Evolutionary conservation across 2,888 invertebrate species (phyloP).

Genomic region (Dryobota labecula): DNA sequence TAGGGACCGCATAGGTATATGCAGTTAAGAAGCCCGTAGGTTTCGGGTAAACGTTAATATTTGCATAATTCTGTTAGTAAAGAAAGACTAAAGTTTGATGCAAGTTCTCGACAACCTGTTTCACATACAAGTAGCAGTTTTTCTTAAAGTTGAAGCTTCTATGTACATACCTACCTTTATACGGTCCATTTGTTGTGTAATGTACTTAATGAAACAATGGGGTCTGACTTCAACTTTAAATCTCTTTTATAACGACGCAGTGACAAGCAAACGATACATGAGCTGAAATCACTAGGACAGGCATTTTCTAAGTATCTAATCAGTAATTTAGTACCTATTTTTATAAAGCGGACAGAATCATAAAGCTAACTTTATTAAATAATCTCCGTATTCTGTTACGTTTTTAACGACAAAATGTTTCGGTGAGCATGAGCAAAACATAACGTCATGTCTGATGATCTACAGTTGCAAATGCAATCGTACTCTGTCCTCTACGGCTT

Average conservation of each 20-base stretch:
- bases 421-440: slow-evolving; percentile 1
- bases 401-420: not conserved
- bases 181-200: no score
- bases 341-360: no score
- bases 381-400: not conserved
- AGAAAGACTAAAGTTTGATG: slow-evolving; percentile 33
- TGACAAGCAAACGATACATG: not conserved
- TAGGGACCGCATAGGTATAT: no score
- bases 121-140: slow-evolving; percentile 28
- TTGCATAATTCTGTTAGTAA: slow-evolving; percentile 39
- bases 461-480: slow-evolving; percentile 19
- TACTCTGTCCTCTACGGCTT: slow-evolving; percentile 4
- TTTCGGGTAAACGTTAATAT: slow-evolving; percentile 52
- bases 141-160: slow-evolving; percentile 10
- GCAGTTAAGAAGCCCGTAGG: slow-evolving; percentile 20
- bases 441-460: not conserved
- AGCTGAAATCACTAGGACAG: not conserved
- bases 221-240: not conserved
- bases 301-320: not conserved
- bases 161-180: not conserved
- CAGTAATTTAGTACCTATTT: not conserved
- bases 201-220: not conserved
- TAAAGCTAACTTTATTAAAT: not conserved
- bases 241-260: not conserved
- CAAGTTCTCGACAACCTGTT: slow-evolving; percentile 47